Evolutionary conservation across 2,113 vertebrate species (phyloP), one percentile per base, ranked within the genome.

Genomic region (Periophthalmodon schlosseri): DNA sequence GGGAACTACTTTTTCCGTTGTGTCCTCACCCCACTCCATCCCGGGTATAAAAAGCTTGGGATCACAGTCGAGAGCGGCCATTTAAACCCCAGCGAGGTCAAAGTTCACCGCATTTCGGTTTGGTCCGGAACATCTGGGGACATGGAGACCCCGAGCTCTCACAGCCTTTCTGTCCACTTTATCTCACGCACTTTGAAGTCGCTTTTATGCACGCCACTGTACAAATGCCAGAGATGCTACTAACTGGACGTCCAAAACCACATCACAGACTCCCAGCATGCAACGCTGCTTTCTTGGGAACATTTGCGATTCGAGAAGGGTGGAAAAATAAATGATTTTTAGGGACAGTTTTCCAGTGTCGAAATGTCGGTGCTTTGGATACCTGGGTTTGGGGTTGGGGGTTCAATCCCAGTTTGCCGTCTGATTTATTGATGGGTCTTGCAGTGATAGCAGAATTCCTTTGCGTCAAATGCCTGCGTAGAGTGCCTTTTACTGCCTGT

Each of bases 181-280:
- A 77, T 87, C 83, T 72, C 70, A 80, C 73, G 23, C 52, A 39
- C 80, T 91, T 86, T 88, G 87, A 90, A 84, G 87, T 90, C 82
- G 73, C 69, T 77, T 78, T 86, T 82, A n/a, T 77, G 88, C 85
- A 80, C 81, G 76, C 84, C 83, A 79, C 84, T 87, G 83, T 85
- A 87, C 81, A 84, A 88, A 91, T 84, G 88, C 83, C 90, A 91
- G 88, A 89, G 77, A 79, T 79, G 54, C 87, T 87, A 90, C 87
- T 87, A 86, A 88, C 87, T 88, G 88, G 86, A 84, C 89, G 76
- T 82, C 85, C 84, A 77, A 88, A 91, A 88, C 91, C 88, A 93
- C 91, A 92, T 91, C 86, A 89, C 34, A 87, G 89, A 44, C 67
- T 85, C 84, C 70, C 84, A 86, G 83, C 87, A 76, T 80, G 86